These are phyloP conservation scores for Drosophila putrida DNA, from an alignment of 2,888 invertebrate genomes.

Conservation along the genomic window DNA sequence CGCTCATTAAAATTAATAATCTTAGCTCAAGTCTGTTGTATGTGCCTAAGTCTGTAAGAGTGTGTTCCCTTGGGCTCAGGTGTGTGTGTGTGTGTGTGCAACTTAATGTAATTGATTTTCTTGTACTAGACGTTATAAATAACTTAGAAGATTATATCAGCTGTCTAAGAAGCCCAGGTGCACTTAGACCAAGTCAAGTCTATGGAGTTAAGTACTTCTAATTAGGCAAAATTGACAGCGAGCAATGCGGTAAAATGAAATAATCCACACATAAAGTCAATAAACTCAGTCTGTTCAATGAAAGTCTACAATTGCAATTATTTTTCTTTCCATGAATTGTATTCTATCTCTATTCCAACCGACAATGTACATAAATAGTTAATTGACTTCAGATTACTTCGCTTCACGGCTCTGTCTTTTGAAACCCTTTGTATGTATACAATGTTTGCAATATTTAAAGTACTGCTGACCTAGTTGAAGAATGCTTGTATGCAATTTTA, in stretches of 20 bases:
- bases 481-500: background rate
- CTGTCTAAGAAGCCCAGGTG: conserved; percentile 13
- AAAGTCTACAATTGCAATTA: background rate
- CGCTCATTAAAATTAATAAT: conserved; percentile 71
- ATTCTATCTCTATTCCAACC: background rate
- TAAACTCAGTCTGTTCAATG: background rate
- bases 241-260: background rate
- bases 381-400: too few relatives aligned
- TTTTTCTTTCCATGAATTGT: background rate
- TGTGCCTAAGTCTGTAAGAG: background rate
- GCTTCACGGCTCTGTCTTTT: background rate
- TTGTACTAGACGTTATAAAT: conserved; percentile 24
- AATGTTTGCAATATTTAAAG: background rate
- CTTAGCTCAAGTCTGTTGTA: conserved; percentile 27
- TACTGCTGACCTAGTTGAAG: conserved; percentile 26
- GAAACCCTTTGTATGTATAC: too few relatives aligned
- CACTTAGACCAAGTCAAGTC: background rate
- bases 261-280: background rate
- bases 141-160: conserved; percentile 28
- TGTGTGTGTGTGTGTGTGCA: conserved; percentile 49
- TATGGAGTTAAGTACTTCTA: conserved; percentile 20
- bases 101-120: conserved; percentile 65
- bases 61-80: conserved; percentile 32
- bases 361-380: background rate
- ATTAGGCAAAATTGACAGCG: conserved; percentile 30